Base-by-base conservation (phyloP, 2,797 vertebrate genomes). In the Bovichtus diacanthus region DNA sequence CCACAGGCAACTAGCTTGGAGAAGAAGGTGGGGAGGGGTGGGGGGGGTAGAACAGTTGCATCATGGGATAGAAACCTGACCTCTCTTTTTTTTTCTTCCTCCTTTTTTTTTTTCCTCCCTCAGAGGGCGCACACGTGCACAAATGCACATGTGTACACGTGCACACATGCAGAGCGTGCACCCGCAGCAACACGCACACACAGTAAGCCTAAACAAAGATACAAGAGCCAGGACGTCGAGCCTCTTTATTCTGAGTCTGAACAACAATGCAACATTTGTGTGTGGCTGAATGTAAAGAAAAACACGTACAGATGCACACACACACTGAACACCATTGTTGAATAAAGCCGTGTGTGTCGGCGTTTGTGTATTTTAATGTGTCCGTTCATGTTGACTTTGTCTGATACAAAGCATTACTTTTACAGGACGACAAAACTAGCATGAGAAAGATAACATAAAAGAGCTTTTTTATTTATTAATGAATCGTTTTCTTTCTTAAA, bases 51-150 rank as follows among this genome's bases (percentile, higher is more conserved):
- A 65, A 75, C 78, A 76, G 81, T 80, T 90, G 91, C 92, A 93
- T 94, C 87, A 94, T 92, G 92, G 93, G 92, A 93, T 88, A 88
- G 91, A 92, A 94, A 92, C 91, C 90, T 92, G 91, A 94, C 89
- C 91, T 90, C 82, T 75, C 36, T 70, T 16, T 36, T 69, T 67
- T 55, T 77, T 51, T 55, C 9, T 13, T 25, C 18, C 27, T 12
- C 63, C 15, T 67, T 54, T 76, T 46, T 53, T 29, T 54, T 76
- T 46, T 53, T 29, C 53, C 50, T 29, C 36, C 60, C 81, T 83
- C 74, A 12, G 59, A 74, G 77, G 59, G 83, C 51, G 36, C 85
- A 74, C 85, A 86, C 70, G 49, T 54, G 74, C 86, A 76, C 68
- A 11, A 8, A 50, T 18, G 41, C 67, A 80, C 73, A 72, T 31